A percentile compares a stretch with the other conserved stretches of the same genome.
Evolutionary conservation across 2,888 invertebrate genomes (phyloP).

Genomic region (Drosophila kanekoi): DNA sequence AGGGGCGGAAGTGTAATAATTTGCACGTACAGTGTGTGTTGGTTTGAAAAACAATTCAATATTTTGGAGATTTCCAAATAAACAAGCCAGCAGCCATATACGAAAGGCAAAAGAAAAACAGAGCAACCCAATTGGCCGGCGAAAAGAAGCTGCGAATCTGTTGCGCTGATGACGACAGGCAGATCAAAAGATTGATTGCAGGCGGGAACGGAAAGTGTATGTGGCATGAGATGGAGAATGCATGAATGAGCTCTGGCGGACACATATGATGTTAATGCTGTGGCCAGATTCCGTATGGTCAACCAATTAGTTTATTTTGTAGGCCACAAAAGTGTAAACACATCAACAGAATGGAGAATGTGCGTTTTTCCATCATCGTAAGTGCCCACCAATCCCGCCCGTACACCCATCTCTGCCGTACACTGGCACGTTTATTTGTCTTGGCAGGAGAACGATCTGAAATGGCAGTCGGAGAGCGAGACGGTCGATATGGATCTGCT

Average conservation of each 20-base stretch:
- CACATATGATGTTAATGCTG: conserved; percentile 7
- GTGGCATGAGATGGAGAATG: conserved; percentile 20
- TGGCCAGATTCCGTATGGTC: conserved; percentile 40
- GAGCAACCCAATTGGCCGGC: conserved; percentile 16
- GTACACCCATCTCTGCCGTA: not conserved
- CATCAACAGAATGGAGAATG: conserved; percentile 82
- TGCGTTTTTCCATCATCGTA: conserved; percentile 85
- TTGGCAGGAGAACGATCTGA: conserved; percentile 84
- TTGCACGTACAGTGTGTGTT: conserved; percentile 46
- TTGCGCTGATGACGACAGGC: conserved; percentile 12
- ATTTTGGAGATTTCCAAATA: conserved; percentile 61
- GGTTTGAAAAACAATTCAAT: conserved; percentile 60
- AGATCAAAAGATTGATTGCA: conserved; percentile 62
- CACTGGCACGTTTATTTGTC: conserved; percentile 33
- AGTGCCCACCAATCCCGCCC: conserved; percentile 56
- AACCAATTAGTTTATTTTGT: conserved; percentile 47
- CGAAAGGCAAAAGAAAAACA: conserved; percentile 9
- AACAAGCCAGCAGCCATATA: conserved; percentile 34
- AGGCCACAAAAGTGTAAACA: conserved; percentile 66
- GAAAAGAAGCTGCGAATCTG: conserved; percentile 7
- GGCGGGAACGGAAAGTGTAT: conserved; percentile 16
- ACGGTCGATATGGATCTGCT: conserved; percentile 76
- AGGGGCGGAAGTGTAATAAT: conserved; percentile 47
- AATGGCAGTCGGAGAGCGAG: conserved; percentile 83
- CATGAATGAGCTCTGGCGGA: conserved; percentile 33